Percentiles rank a stretch among this genome's conserved stretches.
These are phyloP conservation scores for Apocrypta bakeri DNA, from an alignment of 1,140 invertebrate species.

Conservation along the genomic window DNA sequence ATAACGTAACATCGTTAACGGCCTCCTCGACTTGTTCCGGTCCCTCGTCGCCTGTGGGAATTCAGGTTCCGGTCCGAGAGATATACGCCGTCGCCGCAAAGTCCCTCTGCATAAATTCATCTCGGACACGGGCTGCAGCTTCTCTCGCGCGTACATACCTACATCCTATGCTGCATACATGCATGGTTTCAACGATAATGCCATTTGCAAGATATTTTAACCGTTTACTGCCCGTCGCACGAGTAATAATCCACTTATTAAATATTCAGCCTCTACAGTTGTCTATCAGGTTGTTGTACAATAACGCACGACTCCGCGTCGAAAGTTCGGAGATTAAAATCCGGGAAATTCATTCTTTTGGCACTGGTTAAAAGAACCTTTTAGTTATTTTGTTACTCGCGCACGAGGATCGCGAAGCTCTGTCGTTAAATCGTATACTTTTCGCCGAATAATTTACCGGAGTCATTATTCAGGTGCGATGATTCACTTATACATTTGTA, in stretches of 20 bases:
- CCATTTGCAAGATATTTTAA: conserved; percentile 7
- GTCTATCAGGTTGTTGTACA: no score
- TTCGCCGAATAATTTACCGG: no score
- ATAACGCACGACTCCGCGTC: no score
- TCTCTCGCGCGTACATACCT: background rate
- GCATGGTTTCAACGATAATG: conserved; percentile 8
- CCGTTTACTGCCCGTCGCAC: background rate
- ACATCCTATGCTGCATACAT: no score
- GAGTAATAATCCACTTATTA: no score
- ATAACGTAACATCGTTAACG: background rate
- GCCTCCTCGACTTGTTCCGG: background rate
- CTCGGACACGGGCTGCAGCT: background rate
- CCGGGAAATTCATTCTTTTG: background rate
- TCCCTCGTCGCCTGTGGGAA: background rate
- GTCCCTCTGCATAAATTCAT: background rate
- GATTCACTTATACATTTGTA: no score
- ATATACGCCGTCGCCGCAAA: background rate
- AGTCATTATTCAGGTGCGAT: no score
- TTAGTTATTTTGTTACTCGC: no score
- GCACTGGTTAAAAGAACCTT: no score
- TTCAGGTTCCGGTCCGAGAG: background rate
- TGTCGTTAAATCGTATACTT: no score
- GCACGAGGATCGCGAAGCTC: no score
- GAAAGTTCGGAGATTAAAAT: background rate
- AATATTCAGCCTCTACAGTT: no score